Evolutionary conservation across 2,888 invertebrate genomes (phyloP).

Genomic region (Leptopilina drosophilae): DNA sequence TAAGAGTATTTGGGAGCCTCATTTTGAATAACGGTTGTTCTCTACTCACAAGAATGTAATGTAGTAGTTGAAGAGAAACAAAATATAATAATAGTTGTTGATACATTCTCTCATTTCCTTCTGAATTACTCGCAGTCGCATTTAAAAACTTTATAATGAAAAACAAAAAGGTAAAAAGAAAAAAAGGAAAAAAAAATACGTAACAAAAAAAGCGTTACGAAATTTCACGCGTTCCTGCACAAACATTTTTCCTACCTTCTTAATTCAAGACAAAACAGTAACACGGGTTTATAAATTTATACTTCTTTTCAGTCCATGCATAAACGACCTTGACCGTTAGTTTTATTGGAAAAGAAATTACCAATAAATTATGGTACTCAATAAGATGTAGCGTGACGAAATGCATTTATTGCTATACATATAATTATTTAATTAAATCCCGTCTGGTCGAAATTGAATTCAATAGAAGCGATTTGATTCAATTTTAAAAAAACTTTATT

Average conservation of each 20-base stretch:
- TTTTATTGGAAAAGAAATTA: not conserved
- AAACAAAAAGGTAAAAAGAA: no score
- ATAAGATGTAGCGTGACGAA: conserved; percentile 1
- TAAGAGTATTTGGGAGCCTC: conserved; percentile 11
- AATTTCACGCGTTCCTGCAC: conserved; percentile 13
- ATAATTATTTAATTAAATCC: not conserved
- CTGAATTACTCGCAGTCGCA: not conserved
- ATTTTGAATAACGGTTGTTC: not conserved
- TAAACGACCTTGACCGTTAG: conserved; percentile 17
- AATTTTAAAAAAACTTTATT: not conserved
- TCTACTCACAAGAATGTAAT: not conserved
- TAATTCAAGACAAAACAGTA: not conserved
- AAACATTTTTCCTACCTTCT: not conserved
- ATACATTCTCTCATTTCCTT: not conserved
- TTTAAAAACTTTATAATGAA: not conserved
- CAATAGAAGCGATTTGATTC: not conserved
- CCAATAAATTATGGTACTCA: conserved; percentile 3
- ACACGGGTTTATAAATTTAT: not conserved
- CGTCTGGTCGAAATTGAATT: no score
- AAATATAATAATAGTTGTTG: not conserved
- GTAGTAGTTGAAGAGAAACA: not conserved
- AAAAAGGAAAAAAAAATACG: no score
- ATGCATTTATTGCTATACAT: not conserved
- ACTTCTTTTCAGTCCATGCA: not conserved
- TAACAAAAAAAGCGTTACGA: not conserved